These are phyloP conservation scores for Colius striatus DNA, from an alignment of 2,113 vertebrate species.

Conservation along the genomic window DNA sequence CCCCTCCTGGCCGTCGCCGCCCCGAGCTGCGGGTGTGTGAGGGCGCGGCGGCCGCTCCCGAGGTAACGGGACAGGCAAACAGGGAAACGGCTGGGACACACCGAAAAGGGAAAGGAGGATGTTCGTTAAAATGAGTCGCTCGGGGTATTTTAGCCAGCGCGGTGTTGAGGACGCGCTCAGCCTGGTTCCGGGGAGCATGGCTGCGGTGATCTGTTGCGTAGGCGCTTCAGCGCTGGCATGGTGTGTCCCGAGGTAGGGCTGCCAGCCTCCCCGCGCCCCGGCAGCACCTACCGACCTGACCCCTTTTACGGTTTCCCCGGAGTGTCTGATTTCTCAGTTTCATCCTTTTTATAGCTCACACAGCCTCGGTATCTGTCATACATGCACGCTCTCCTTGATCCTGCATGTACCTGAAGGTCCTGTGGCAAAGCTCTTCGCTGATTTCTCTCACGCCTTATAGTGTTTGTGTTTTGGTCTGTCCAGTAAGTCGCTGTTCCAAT, in stretches of 20 bases:
- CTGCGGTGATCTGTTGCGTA: background rate
- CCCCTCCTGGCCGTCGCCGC: fast-evolving
- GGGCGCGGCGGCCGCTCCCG: fast-evolving
- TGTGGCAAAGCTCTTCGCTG: background rate
- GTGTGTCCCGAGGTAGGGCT: background rate
- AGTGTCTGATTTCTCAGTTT: background rate
- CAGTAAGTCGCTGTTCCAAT: background rate
- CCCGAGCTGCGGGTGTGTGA: fast-evolving
- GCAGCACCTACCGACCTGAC: no score
- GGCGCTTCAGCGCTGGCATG: fast-evolving
- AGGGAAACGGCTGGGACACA: background rate
- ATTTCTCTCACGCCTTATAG: background rate
- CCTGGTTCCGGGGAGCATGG: background rate
- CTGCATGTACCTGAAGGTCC: background rate
- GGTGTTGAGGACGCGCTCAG: background rate
- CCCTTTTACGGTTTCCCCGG: fast-evolving
- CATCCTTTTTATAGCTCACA: background rate
- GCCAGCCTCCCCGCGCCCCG: background rate
- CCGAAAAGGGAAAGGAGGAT: fast-evolving
- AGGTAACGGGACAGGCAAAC: fast-evolving
- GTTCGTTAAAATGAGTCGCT: fast-evolving
- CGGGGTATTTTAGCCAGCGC: background rate
- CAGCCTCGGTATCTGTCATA: background rate
- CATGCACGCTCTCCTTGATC: fast-evolving
- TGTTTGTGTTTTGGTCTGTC: background rate